phyloP scores from a whole-genome alignment of 2,797 vertebrate species.

The Malurus leucopterus region DNA sequence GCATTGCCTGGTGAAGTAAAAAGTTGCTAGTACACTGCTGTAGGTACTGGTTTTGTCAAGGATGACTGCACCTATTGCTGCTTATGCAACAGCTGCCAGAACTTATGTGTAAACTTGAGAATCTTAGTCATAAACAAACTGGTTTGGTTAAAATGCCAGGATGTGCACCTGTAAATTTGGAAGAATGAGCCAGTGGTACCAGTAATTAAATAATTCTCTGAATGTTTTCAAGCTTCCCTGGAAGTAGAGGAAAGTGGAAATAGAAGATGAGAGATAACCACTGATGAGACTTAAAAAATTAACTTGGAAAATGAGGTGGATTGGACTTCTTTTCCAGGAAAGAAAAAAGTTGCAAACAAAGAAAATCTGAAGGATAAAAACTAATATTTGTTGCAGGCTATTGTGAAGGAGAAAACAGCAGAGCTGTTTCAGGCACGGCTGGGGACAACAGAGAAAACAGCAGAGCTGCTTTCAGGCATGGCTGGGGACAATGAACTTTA shows the following conservation, averaged over 20 bases:
- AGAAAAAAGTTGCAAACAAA: slow-evolving; percentile 4
- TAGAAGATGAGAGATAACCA: neutral
- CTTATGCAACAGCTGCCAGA: neutral
- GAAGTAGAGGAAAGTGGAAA: neutral
- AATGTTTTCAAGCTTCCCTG: neutral
- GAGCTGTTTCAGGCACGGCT: neutral
- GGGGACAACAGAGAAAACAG: slow-evolving; percentile 3
- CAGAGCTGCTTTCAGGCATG: neutral
- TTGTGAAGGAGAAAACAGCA: neutral
- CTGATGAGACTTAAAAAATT: neutral
- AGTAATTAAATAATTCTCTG: neutral
- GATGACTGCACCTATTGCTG: neutral
- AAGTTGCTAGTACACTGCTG: neutral
- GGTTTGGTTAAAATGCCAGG: neutral
- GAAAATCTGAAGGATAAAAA: slow-evolving; percentile 2
- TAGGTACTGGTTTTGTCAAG: neutral
- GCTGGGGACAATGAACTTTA: neutral
- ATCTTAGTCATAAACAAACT: neutral
- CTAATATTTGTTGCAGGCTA: neutral
- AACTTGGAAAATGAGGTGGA: neutral
- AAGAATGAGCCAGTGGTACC: neutral
- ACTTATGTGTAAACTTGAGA: neutral
- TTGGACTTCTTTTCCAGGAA: neutral
- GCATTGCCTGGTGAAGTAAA: neutral
- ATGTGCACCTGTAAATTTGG: neutral